These are phyloP conservation scores for Masnerella sp. DNA, from an alignment of 2,888 invertebrate species.

Conservation along the genomic window DNA sequence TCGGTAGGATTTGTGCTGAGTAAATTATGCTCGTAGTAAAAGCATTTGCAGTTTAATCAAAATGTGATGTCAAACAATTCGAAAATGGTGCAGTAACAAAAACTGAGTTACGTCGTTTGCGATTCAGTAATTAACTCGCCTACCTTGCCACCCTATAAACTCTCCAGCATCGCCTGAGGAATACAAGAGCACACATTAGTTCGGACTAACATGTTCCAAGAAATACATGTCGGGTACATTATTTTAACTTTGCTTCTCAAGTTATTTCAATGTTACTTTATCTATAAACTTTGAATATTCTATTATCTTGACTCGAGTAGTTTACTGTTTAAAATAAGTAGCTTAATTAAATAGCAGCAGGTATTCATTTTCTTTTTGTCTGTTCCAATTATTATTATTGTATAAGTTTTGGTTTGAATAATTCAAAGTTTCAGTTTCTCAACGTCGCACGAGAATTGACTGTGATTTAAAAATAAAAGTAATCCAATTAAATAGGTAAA, in stretches of 20 bases:
- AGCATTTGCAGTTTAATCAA: slow-evolving; percentile 12
- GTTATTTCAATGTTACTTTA: not conserved
- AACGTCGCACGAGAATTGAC: not conserved
- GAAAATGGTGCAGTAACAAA: slow-evolving; percentile 63
- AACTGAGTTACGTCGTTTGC: slow-evolving; percentile 76
- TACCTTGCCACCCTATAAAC: slow-evolving; percentile 88
- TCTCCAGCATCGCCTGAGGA: slow-evolving; percentile 87
- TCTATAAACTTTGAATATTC: not conserved
- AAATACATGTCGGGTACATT: not conserved
- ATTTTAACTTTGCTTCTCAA: not conserved
- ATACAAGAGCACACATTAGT: slow-evolving; percentile 81
- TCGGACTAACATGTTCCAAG: slow-evolving; percentile 13
- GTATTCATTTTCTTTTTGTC: slow-evolving; percentile 47
- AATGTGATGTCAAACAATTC: slow-evolving; percentile 17
- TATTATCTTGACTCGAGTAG: no score
- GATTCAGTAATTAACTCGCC: slow-evolving; percentile 80
- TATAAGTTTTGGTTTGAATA: no score
- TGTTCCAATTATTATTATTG: slow-evolving; percentile 70
- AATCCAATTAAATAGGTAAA: slow-evolving; percentile 52
- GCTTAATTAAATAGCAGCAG: slow-evolving; percentile 18
- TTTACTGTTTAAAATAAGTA: not conserved
- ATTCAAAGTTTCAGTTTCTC: no score
- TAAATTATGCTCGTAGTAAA: slow-evolving; percentile 17
- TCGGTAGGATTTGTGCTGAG: not conserved
- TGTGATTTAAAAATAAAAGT: not conserved